These are phyloP conservation scores for Drosophila melanica DNA, from an alignment of 1,140 invertebrate genomes.

Conservation along the genomic window DNA sequence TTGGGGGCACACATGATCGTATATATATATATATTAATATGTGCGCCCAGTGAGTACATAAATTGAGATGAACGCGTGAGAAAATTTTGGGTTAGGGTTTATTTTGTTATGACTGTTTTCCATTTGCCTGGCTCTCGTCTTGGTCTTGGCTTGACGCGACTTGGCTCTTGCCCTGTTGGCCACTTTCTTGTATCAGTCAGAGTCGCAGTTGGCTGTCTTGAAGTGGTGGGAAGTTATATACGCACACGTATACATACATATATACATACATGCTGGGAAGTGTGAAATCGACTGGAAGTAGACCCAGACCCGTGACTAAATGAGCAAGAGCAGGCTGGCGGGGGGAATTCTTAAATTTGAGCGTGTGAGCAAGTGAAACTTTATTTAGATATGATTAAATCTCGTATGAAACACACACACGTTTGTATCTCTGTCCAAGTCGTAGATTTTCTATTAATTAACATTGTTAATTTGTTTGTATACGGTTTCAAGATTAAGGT, in stretches of 20 bases:
- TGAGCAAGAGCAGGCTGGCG: conserved; percentile 1
- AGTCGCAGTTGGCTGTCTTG: conserved; percentile 21
- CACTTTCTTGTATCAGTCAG: conserved; percentile 54
- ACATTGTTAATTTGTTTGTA: conserved; percentile 68
- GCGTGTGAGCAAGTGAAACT: conserved; percentile 70
- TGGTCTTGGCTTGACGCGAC: conserved; percentile 32
- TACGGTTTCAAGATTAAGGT: conserved; percentile 57
- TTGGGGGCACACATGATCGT: conserved; percentile 31
- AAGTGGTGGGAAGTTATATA: conserved; percentile 44
- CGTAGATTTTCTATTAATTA: conserved; percentile 73
- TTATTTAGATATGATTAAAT: conserved; percentile 62
- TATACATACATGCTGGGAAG: conserved; percentile 33
- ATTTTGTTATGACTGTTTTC: conserved; percentile 54
- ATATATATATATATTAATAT: conserved; percentile 7
- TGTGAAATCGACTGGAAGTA: conserved; percentile 60
- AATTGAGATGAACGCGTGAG: conserved; percentile 76
- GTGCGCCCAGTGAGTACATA: conserved; percentile 50
- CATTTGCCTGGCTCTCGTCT: conserved; percentile 26
- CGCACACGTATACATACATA: conserved; percentile 9
- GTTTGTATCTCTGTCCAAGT: conserved; percentile 15
- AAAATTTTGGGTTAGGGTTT: conserved; percentile 59
- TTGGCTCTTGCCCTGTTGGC: conserved; percentile 46
- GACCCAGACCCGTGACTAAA: conserved; percentile 43
- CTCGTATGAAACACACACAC: conserved; percentile 32
- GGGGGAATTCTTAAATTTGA: conserved; percentile 52